Percentiles rank a stretch among this genome's conserved stretches.
phyloP scores from a whole-genome alignment of 2,113 vertebrate species.

The Prionailurus viverrinus region DNA sequence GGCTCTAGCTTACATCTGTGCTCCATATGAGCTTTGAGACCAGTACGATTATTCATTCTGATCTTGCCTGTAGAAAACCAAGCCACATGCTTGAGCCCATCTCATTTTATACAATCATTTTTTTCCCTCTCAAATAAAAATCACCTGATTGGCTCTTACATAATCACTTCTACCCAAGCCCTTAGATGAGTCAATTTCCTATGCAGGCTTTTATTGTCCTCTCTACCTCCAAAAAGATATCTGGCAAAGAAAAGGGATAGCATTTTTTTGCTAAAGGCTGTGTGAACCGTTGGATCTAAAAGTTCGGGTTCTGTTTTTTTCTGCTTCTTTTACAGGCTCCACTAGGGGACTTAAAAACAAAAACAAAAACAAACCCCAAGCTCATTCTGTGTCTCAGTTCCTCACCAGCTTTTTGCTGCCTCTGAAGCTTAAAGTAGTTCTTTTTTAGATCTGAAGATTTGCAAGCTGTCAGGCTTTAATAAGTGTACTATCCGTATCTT shows the following conservation, averaged over 20 bases:
- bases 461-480: slow-evolving; percentile 38
- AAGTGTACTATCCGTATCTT: background rate
- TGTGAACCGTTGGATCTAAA: slow-evolving; percentile 26
- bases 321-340: background rate
- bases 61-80: background rate
- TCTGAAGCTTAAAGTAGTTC: slow-evolving; percentile 13
- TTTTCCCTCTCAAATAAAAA: background rate
- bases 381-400: background rate
- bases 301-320: background rate
- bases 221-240: background rate
- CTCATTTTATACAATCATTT: background rate
- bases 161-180: background rate
- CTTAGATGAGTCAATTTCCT: background rate
- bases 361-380: background rate
- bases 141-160: background rate
- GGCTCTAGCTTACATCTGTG: background rate
- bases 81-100: background rate
- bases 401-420: background rate
- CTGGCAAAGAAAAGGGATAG: background rate
- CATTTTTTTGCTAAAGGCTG: background rate
- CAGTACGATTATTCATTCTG: background rate
- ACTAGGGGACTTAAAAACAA: background rate
- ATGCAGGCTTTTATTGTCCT: background rate
- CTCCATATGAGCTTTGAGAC: background rate
- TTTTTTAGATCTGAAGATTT: slow-evolving; percentile 45